Evolutionary conservation across 35 echinoderm and acorn worm species (phyloP).

Genomic region (Lytechinus pictus): DNA sequence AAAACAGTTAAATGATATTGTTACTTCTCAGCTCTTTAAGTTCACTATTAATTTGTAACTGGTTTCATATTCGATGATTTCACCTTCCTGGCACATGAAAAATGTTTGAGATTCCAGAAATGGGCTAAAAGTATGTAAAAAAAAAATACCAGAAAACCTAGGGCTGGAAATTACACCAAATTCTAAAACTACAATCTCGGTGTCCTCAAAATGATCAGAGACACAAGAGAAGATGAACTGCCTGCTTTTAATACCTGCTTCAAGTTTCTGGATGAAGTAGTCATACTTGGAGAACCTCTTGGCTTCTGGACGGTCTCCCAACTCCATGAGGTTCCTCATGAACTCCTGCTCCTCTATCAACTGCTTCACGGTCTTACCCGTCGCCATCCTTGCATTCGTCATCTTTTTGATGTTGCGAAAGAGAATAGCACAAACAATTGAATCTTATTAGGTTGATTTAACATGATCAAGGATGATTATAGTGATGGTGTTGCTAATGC

Average conservation of each 20-base stretch:
- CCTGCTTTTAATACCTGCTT: conserved; percentile 81
- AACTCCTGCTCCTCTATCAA: conserved; percentile 69
- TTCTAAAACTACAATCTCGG: not conserved
- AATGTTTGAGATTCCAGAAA: not conserved
- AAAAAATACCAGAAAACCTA: not conserved
- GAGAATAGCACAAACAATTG: too few relatives aligned
- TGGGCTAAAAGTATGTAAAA: not conserved
- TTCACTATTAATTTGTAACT: too few relatives aligned
- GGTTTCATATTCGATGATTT: too few relatives aligned
- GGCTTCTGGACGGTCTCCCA: conserved; percentile 56
- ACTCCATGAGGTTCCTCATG: conserved; percentile 50
- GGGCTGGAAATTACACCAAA: not conserved
- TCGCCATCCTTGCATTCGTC: conserved; percentile 2
- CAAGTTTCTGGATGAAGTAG: conserved; percentile 97
- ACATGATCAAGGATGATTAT: too few relatives aligned
- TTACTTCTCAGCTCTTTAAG: too few relatives aligned
- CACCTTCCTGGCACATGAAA: too few relatives aligned
- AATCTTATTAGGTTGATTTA: too few relatives aligned
- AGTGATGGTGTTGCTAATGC: too few relatives aligned
- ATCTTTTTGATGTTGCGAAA: not conserved
- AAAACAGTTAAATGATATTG: too few relatives aligned
- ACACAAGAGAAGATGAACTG: not conserved
- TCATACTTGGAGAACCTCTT: conserved; percentile 96
- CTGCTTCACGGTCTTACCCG: conserved; percentile 71
- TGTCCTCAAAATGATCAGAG: not conserved